Percentiles rank a stretch among this genome's conserved stretches.
phyloP scores from a whole-genome alignment of 2,797 vertebrate genomes.

The Pipistrellus pipistrellus region DNA sequence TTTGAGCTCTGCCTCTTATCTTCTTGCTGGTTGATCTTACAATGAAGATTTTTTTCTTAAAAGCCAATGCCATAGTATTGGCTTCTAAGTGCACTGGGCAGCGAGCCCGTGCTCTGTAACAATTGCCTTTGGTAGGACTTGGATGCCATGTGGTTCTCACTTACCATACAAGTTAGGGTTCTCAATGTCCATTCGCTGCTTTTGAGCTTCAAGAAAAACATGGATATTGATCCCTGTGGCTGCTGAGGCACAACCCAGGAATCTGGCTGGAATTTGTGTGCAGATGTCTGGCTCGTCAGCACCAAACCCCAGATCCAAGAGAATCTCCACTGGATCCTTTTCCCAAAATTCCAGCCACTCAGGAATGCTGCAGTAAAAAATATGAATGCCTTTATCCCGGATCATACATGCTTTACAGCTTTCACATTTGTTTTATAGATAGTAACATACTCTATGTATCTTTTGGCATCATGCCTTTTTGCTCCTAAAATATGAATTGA shows the following conservation, averaged over 20 bases:
- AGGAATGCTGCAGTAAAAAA: constrained; percentile 87
- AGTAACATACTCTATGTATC: background rate
- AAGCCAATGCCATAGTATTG: background rate
- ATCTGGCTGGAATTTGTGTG: constrained; percentile 93
- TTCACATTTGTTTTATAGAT: background rate
- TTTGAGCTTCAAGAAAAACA: constrained; percentile 94
- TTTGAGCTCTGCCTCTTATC: background rate
- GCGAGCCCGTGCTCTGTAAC: too few relatives aligned
- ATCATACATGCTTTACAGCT: constrained; percentile 1
- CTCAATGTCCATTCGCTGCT: constrained; percentile 91
- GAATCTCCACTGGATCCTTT: constrained; percentile 94
- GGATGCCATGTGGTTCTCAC: constrained; percentile 62
- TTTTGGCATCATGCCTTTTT: constrained; percentile 38
- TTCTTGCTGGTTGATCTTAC: background rate
- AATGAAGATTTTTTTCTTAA: too few relatives aligned
- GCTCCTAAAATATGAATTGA: background rate
- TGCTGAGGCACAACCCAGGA: constrained; percentile 92
- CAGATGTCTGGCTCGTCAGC: constrained; percentile 93
- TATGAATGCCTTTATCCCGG: constrained; percentile 30
- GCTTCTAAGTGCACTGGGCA: accelerated
- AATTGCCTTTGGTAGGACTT: background rate
- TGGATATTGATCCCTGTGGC: constrained; percentile 92
- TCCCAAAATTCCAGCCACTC: constrained; percentile 92
- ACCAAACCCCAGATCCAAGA: constrained; percentile 96
- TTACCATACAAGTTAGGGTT: constrained; percentile 92